Conservation (phyloP, 2,113 vertebrate genomes). For the Apodemus sylvaticus region DNA sequence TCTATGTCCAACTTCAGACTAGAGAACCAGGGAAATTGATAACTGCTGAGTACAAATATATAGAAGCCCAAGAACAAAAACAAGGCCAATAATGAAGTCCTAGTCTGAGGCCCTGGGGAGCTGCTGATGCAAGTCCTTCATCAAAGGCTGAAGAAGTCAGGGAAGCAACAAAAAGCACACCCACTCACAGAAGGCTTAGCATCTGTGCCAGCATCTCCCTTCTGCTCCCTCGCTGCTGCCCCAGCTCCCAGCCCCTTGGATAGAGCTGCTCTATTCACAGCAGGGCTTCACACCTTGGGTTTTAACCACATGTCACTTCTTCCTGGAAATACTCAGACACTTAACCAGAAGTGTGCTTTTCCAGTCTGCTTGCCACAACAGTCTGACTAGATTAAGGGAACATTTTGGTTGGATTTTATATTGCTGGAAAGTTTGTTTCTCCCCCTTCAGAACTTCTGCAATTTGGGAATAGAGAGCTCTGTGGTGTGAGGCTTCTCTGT, state of each 20-base stretch:
- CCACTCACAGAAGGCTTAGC: not conserved
- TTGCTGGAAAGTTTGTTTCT: not conserved
- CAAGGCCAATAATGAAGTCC: too few species aligned
- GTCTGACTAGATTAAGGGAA: not conserved
- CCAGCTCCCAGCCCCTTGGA: too few species aligned
- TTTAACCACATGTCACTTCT: not conserved
- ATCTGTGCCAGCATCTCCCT: not conserved
- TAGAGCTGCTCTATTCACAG: not conserved
- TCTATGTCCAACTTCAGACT: not conserved
- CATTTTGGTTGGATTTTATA: not conserved
- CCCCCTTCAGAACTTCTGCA: not conserved
- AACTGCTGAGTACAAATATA: not conserved
- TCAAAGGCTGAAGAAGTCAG: not conserved
- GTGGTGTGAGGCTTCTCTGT: not conserved
- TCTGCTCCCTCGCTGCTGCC: not conserved
- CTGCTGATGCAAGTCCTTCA: not conserved
- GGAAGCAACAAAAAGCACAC: not conserved
- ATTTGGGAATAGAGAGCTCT: not conserved
- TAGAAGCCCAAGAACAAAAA: not conserved
- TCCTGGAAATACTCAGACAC: not conserved
- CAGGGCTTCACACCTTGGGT: not conserved
- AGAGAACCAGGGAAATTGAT: not conserved
- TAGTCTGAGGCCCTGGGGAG: not conserved
- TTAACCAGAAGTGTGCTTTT: not conserved
- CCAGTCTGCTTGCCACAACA: not conserved